phyloP scores from a whole-genome alignment of 2,113 vertebrate species.

The Tringa solitaria region DNA sequence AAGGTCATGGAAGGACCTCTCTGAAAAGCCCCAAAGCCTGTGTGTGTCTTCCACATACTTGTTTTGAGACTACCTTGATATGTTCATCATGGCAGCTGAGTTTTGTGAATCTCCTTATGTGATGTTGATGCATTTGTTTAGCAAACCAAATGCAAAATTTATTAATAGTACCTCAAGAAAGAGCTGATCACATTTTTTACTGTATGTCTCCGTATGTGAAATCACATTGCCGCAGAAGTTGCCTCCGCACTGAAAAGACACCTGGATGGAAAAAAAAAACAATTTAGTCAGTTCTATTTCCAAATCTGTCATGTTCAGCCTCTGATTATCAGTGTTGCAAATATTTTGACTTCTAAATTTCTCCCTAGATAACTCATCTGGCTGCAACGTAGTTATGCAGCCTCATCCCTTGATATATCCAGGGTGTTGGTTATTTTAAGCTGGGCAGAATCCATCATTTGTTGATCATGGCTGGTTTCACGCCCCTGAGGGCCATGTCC shows the following conservation, averaged over 20 bases:
- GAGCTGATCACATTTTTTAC: neutral
- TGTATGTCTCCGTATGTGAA: neutral
- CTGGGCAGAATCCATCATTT: neutral
- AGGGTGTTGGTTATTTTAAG: fast-evolving
- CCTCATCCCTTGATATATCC: neutral
- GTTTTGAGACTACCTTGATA: neutral
- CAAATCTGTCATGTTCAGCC: neutral
- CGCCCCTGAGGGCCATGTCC: neutral
- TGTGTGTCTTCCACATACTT: neutral
- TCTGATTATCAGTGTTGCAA: neutral
- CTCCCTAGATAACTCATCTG: neutral
- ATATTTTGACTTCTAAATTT: neutral
- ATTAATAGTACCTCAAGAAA: neutral
- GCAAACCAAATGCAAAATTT: neutral
- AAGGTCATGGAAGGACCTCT: neutral
- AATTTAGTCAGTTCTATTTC: neutral
- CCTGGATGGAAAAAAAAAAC: neutral
- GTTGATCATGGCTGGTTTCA: neutral
- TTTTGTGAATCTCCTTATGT: neutral
- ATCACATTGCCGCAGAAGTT: neutral
- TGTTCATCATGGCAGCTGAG: neutral
- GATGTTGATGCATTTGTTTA: neutral
- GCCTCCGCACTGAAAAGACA: neutral
- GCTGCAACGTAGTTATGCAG: neutral
- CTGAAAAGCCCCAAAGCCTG: neutral